Conservation (phyloP, 2,888 invertebrate genomes). For the Nemotelus nigrinus region DNA sequence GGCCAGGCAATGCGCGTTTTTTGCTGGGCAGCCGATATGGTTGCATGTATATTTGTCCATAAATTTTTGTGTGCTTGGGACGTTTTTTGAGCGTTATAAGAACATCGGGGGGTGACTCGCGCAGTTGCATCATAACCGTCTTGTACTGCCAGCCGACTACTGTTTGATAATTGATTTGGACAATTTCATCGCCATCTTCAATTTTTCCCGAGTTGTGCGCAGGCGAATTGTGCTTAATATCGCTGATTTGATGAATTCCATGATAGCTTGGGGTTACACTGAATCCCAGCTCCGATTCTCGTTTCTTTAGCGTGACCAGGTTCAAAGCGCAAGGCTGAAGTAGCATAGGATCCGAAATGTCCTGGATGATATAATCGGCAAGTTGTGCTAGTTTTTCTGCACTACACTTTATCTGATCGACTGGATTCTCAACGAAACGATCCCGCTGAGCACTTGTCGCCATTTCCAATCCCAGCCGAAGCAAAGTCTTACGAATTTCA, state of each 20-base stretch:
- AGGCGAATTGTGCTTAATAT: slow-evolving; percentile 90
- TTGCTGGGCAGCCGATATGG: slow-evolving; percentile 79
- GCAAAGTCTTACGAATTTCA: slow-evolving; percentile 75
- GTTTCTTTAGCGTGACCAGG: slow-evolving; percentile 85
- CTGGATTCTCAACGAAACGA: slow-evolving; percentile 87
- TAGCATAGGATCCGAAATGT: slow-evolving; percentile 88
- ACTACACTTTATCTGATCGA: slow-evolving; percentile 74
- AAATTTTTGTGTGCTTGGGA: slow-evolving; percentile 82
- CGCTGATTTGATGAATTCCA: slow-evolving; percentile 82
- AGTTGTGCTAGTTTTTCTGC: slow-evolving; percentile 80
- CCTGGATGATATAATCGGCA: slow-evolving; percentile 88
- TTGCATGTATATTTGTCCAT: slow-evolving; percentile 74
- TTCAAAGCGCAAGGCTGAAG: slow-evolving; percentile 92
- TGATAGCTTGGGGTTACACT: slow-evolving; percentile 87
- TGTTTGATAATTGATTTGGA: slow-evolving; percentile 83
- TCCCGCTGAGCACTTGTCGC: slow-evolving; percentile 92
- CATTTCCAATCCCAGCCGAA: slow-evolving; percentile 84
- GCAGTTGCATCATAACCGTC: slow-evolving; percentile 77
- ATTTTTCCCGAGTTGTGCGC: slow-evolving; percentile 92
- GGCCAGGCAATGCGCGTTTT: slow-evolving; percentile 72
- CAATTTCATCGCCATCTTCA: slow-evolving; percentile 95
- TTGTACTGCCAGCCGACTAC: slow-evolving; percentile 85
- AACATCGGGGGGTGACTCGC: slow-evolving; percentile 83
- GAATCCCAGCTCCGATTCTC: slow-evolving; percentile 89
- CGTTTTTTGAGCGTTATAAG: slow-evolving; percentile 83